phyloP scores from a whole-genome alignment of 2,797 vertebrate genomes.

The Coracias cyanogaster region DNA sequence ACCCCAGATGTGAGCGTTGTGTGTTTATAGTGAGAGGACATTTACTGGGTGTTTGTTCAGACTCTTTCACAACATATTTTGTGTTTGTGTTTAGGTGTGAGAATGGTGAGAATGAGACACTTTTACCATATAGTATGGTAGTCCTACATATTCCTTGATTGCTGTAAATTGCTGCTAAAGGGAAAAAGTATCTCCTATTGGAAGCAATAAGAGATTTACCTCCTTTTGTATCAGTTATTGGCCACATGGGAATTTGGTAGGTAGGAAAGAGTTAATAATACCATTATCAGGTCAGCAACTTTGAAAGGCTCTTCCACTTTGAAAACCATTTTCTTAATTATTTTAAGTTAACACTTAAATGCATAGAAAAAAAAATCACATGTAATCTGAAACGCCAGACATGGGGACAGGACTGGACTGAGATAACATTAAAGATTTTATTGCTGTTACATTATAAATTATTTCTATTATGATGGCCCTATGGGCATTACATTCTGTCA shows the following conservation, averaged over 20 bases:
- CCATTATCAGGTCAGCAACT: conserved; percentile 65
- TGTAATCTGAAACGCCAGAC: conserved; percentile 89
- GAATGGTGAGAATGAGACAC: neutral
- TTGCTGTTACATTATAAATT: conserved; percentile 98
- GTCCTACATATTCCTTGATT: neutral
- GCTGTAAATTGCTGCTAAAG: conserved; percentile 1
- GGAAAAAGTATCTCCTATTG: neutral
- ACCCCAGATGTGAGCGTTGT: neutral
- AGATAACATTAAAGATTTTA: conserved; percentile 98
- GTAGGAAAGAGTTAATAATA: conserved; percentile 76
- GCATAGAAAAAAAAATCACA: conserved; percentile 79
- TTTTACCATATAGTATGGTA: neutral
- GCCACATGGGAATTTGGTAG: neutral
- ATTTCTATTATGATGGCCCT: conserved; percentile 93
- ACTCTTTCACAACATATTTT: neutral
- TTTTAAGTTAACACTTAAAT: conserved; percentile 88
- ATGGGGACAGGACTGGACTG: conserved; percentile 89
- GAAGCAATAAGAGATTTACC: neutral
- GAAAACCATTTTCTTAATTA: conserved; percentile 96
- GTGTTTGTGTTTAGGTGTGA: neutral
- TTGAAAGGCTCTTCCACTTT: conserved; percentile 80
- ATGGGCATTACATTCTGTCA: conserved; percentile 91
- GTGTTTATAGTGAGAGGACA: neutral
- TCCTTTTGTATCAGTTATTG: neutral
- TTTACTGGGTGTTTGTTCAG: neutral